A percentile compares a stretch with the other conserved stretches of the same genome.
phyloP scores from a whole-genome alignment of 2,113 vertebrate species.

The Trematocara marginatum region DNA sequence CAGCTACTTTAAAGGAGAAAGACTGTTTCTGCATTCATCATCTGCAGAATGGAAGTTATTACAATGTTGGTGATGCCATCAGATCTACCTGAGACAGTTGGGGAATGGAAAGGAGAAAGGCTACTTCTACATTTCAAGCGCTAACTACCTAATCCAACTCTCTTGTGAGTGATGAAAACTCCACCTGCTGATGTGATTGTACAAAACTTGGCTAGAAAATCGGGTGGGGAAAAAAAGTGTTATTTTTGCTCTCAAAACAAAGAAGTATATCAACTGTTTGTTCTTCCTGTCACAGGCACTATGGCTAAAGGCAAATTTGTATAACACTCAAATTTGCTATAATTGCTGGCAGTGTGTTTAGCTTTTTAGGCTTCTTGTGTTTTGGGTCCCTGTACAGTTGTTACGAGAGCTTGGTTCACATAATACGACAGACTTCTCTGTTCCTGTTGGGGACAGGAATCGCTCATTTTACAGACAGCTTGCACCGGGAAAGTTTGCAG shows the following conservation, averaged over 20 bases:
- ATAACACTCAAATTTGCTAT: not conserved
- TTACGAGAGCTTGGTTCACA: not conserved
- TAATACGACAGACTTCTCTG: not conserved
- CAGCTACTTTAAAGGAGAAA: not conserved
- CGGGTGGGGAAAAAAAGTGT: not conserved
- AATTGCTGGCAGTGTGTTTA: not conserved
- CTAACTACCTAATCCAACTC: not conserved
- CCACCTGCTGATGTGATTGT: not conserved
- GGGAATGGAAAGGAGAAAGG: not conserved
- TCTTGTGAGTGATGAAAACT: not conserved
- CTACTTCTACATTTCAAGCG: not conserved
- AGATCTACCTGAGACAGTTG: not conserved
- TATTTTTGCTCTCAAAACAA: not conserved
- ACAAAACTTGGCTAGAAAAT: not conserved
- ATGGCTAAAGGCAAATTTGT: not conserved
- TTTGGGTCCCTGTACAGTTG: not conserved
- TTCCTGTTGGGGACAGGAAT: not conserved
- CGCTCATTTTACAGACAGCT: not conserved
- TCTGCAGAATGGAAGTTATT: not conserved
- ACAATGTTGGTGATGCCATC: not conserved
- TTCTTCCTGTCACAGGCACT: not conserved
- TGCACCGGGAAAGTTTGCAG: not conserved
- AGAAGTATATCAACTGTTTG: not conserved
- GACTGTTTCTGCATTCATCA: not conserved
- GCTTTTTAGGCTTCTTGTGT: not conserved